Evolutionary conservation across 2,797 vertebrate species (phyloP), one percentile per base, ranked within the genome.

Genomic region (Scolopax rusticola): DNA sequence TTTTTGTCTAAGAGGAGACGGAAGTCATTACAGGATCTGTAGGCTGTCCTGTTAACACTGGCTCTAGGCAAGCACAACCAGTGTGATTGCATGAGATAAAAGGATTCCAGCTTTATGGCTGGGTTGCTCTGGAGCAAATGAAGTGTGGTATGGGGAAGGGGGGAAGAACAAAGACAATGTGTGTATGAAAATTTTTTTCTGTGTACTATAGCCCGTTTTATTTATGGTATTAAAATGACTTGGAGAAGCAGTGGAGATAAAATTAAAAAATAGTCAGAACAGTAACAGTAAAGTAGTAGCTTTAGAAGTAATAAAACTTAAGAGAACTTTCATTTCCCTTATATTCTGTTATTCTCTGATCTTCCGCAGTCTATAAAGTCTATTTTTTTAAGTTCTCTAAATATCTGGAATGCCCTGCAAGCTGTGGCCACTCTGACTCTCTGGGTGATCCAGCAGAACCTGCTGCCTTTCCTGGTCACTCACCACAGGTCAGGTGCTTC

Each of bases 1-100:
- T 69, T 90, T 84, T 56, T 68, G 41, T 86, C 17, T 88, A 15
- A 24, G 61, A 71, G 51, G 74, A 63, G 68, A 8, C 33, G 25
- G 54, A 61, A 63, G 43, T 68, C 65, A 23, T 82, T 76, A 67
- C 79, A 73, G 51, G 23, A 33, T 70, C 63, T 64, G 41, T 54
- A 19, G 80, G 11, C 59, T 50, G 41, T 61, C 65, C 77, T 95
- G 77, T 76, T 91, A 81, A 20, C 40, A 1, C 17, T 59, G 67
- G 63, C 86, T 79, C 32, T 88, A 79, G 81, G 89, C 92, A 82
- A 78, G 71, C 32, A 15, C 20, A 87, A 83, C 63, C 70, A 38
- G 70, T 60, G 86, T 15, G 88, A 90, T 92, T 85, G 64, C 71
- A 15, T 15, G 74, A 87, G 80, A 93, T 76, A 64, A 92, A 92